These are phyloP conservation scores for Cremastobaeus sp. DNA, from an alignment of 2,888 invertebrate genomes.

Conservation along the genomic window DNA sequence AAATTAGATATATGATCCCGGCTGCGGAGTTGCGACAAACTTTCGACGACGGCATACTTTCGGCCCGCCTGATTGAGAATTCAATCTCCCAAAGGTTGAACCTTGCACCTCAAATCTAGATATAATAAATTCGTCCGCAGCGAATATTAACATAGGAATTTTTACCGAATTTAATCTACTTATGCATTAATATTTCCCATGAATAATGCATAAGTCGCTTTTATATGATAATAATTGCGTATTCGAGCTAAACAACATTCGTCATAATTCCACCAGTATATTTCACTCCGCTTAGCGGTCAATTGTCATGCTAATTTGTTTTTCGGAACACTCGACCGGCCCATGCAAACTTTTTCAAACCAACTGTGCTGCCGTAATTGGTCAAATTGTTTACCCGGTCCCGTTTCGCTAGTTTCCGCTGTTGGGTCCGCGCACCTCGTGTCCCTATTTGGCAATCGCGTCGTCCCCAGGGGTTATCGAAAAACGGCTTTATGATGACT, in stretches of 20 bases:
- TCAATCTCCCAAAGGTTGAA: not conserved
- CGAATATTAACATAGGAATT: slow-evolving; percentile 29
- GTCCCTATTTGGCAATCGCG: too few species aligned
- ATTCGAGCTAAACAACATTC: slow-evolving; percentile 40
- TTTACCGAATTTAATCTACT: slow-evolving; percentile 46
- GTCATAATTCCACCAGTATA: slow-evolving; percentile 33
- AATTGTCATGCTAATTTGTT: slow-evolving; percentile 55
- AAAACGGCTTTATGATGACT: too few species aligned
- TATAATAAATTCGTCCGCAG: slow-evolving; percentile 15
- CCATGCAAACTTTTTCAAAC: slow-evolving; percentile 34
- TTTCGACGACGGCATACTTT: not conserved
- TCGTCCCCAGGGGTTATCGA: too few species aligned
- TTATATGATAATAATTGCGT: slow-evolving; percentile 55
- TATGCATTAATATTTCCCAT: slow-evolving; percentile 43
- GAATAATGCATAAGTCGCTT: slow-evolving; percentile 43
- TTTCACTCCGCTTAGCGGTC: slow-evolving; percentile 33
- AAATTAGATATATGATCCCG: too few species aligned
- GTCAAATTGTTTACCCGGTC: slow-evolving; percentile 16
- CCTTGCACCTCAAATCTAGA: slow-evolving; percentile 3
- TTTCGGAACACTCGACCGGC: slow-evolving; percentile 37
- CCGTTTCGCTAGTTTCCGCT: too few species aligned
- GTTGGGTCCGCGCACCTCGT: too few species aligned
- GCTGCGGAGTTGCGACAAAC: too few species aligned
- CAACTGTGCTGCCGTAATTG: slow-evolving; percentile 29
- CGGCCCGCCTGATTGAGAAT: not conserved